Percentiles rank a stretch among this genome's conserved stretches.
Evolutionary conservation across 2,888 invertebrate species (phyloP).

Genomic region (Caenorhabditis panamensis): DNA sequence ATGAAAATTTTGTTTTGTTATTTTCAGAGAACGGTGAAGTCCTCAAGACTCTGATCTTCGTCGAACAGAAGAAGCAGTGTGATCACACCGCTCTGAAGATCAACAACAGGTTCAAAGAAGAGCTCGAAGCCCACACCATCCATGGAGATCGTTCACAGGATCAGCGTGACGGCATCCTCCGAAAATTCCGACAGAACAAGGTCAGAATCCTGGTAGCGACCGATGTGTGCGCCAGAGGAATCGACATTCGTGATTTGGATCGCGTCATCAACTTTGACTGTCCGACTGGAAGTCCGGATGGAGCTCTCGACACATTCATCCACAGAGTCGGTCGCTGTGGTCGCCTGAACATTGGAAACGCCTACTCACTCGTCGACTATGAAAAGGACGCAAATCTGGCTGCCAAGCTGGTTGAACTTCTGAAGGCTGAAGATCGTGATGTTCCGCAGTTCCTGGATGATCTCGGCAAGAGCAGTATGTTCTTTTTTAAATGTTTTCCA

Average conservation of each 20-base stretch:
- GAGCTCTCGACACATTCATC: conserved; percentile 77
- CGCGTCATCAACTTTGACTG: conserved; percentile 84
- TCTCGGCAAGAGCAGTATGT: background rate
- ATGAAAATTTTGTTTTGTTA: background rate
- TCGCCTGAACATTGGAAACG: conserved; percentile 80
- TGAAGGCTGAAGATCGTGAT: conserved; percentile 1
- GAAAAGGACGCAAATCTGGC: conserved; percentile 30
- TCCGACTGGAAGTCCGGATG: no score
- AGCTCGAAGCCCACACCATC: conserved; percentile 58
- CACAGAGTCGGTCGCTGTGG: conserved; percentile 84
- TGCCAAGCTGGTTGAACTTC: conserved; percentile 60
- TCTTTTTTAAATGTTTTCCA: background rate
- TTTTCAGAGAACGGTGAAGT: conserved; percentile 33
- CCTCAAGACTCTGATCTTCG: conserved; percentile 75
- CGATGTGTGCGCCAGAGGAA: conserved; percentile 93
- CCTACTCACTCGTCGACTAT: conserved; percentile 66
- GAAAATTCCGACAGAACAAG: conserved; percentile 85
- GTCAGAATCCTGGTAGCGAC: conserved; percentile 93
- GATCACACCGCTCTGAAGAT: conserved; percentile 65
- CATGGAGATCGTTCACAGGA: conserved; percentile 85
- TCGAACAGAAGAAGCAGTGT: conserved; percentile 63
- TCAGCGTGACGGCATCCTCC: conserved; percentile 87
- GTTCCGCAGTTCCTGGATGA: background rate
- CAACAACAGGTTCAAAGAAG: background rate
- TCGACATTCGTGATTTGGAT: conserved; percentile 89